Base-by-base conservation (phyloP, 2,113 vertebrate species). In the Trinectes maculatus region DNA sequence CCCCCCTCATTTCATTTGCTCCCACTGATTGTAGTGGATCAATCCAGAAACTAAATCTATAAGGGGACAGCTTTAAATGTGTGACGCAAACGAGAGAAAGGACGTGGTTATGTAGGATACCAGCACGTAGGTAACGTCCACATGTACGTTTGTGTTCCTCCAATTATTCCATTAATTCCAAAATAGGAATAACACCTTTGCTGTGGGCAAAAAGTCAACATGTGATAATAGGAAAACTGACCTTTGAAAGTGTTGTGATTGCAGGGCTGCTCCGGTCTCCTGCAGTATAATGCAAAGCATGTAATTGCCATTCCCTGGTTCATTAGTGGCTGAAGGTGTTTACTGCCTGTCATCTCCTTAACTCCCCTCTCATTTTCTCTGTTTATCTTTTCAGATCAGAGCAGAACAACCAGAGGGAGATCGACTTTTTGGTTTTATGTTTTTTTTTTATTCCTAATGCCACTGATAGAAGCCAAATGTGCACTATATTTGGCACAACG, bases 401-500 rank as follows among this genome's bases (percentile, higher is more conserved):
- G 22, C 40, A 68, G 55, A 33, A 51, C 40, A 8, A 53, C 44
- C 8, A 31, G 3, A 13, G 19, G 58, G 39, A 53, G 40, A 53
- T 25, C 10, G 8, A 31, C 34, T 12, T 37, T 37, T 37, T 43
- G 34, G 34, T 26, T 44, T 22, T 48, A 22, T 16, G 8, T 15
- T n/a, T 42, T 42, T 2, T 24, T 12, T 46, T 11, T 4, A 9
- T 24, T n/a, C 39, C 5, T 11, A 31, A 22, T 44, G 24, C 34
- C 24, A n/a, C 42, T n/a, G 54, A 70, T 69, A 36, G 8, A 42
- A 58, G 34, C 25, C n/a, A 29, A 44, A 74, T 56, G 62, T 24
- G 36, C 68, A 25, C 12, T 26, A 26, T 8, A 11, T 31, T 47
- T 63, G 58, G 66, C 55, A 70, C 53, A 3, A 22, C 68, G 54